Conservation (phyloP, 2,113 vertebrate genomes). For the Eleginops maclovinus region DNA sequence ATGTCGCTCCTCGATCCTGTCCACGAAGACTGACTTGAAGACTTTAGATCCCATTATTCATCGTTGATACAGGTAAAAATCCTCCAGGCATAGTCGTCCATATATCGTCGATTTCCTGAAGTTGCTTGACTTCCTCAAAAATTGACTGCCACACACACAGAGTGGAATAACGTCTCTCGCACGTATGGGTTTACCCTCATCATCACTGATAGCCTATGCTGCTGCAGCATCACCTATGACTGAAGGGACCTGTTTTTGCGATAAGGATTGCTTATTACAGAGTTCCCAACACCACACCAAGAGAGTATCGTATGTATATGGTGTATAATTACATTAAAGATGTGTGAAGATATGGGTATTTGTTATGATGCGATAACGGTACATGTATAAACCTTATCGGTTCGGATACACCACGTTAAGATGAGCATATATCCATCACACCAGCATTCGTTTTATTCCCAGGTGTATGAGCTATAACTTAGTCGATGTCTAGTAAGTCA, state of each 20-base stretch:
- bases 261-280: not conserved
- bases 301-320: not conserved
- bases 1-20: constrained; percentile 23
- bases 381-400: not conserved
- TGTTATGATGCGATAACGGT: not conserved
- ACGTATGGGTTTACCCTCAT: constrained; percentile 31
- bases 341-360: not conserved
- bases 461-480: not conserved
- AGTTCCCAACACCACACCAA: not conserved
- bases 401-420: not conserved
- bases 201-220: constrained; percentile 16
- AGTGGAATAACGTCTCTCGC: constrained; percentile 29
- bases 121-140: constrained; percentile 63
- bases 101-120: constrained; percentile 38
- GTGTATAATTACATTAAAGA: too few species aligned
- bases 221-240: constrained; percentile 57
- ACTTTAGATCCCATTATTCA: not conserved
- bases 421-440: not conserved
- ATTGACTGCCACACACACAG: constrained; percentile 45
- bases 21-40: not conserved
- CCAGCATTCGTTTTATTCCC: not conserved
- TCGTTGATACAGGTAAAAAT: not conserved
- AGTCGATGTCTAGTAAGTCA: not conserved
- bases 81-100: too few species aligned
- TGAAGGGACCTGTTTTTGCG: not conserved